Evolutionary conservation across 1,140 invertebrate genomes (phyloP).

Genomic region (Sitophilus oryzae): DNA sequence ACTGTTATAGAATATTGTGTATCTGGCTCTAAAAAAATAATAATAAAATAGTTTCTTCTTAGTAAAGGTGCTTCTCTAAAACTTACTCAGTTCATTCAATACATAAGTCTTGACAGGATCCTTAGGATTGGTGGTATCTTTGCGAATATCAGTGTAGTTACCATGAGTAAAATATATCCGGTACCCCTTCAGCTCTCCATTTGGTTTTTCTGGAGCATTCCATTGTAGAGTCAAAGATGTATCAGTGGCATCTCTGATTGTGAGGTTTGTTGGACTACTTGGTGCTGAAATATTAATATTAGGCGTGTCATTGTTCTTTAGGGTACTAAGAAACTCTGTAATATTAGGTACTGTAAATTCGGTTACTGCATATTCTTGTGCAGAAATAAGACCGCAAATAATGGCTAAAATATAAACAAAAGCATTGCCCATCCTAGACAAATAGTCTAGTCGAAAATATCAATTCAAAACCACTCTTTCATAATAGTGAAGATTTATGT

Average conservation of each 20-base stretch:
- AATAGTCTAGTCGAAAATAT: slow-evolving; percentile 8
- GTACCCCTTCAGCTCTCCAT: slow-evolving; percentile 66
- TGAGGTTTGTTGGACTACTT: slow-evolving; percentile 74
- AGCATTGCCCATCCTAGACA: slow-evolving; percentile 38
- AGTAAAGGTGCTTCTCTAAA: slow-evolving; percentile 7
- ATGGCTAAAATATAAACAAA: slow-evolving; percentile 35
- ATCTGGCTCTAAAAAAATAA: slow-evolving; percentile 61
- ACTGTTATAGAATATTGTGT: slow-evolving; percentile 83
- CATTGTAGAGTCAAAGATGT: slow-evolving; percentile 73
- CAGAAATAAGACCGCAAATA: slow-evolving; percentile 27
- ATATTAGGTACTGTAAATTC: slow-evolving; percentile 23
- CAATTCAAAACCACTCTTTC: slow-evolving; percentile 12
- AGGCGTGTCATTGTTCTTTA: slow-evolving; percentile 30
- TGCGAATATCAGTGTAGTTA: slow-evolving; percentile 60
- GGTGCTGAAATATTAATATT: slow-evolving; percentile 53
- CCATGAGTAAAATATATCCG: slow-evolving; percentile 63
- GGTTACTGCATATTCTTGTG: slow-evolving; percentile 28
- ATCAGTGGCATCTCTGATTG: slow-evolving; percentile 65
- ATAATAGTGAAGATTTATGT: background rate
- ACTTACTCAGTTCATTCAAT: slow-evolving; percentile 60
- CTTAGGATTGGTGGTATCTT: slow-evolving; percentile 48
- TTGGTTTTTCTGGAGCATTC: slow-evolving; percentile 66
- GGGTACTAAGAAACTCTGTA: slow-evolving; percentile 9
- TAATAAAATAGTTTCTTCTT: slow-evolving; percentile 10
- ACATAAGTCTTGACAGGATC: slow-evolving; percentile 49